Conservation (phyloP, 2,113 vertebrate species). For the Brachionichthys hirsutus region DNA sequence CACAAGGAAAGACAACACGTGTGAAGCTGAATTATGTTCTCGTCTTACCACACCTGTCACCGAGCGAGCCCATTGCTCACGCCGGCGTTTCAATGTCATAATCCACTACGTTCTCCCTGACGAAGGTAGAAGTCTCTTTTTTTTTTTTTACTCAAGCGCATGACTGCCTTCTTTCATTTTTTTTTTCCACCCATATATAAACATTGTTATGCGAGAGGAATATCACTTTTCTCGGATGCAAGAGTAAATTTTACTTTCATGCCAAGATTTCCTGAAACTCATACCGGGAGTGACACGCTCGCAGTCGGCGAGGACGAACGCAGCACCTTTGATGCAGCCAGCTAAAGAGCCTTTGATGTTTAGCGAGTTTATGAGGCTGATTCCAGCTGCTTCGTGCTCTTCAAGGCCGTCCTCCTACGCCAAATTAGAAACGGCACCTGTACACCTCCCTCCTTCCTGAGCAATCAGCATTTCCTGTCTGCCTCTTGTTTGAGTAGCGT, state of each 20-base stretch:
- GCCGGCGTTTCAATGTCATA: conserved; percentile 52
- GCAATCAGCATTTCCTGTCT: conserved; percentile 66
- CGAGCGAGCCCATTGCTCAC: too few species aligned
- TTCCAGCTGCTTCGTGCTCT: conserved; percentile 73
- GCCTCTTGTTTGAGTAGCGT: conserved; percentile 63
- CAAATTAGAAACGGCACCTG: conserved; percentile 75
- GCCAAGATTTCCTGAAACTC: conserved; percentile 68
- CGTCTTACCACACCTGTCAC: conserved; percentile 52
- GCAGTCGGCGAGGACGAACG: conserved; percentile 47
- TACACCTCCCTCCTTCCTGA: conserved; percentile 67
- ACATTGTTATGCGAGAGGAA: conserved; percentile 57
- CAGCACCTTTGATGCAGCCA: conserved; percentile 70
- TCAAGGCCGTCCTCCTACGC: conserved; percentile 61
- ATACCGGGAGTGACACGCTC: conserved; percentile 56
- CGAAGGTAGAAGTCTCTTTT: conserved; percentile 41
- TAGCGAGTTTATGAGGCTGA: conserved; percentile 64
- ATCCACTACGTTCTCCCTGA: conserved; percentile 40
- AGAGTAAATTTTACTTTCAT: conserved; percentile 65
- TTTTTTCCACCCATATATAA: conserved; percentile 61
- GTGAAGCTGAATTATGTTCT: conserved; percentile 51
- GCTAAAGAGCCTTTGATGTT: conserved; percentile 74
- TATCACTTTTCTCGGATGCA: conserved; percentile 55
- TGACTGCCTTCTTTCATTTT: conserved; percentile 66
- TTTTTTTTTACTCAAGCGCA: conserved; percentile 32
- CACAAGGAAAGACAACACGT: conserved; percentile 18